Percentiles rank a stretch among this genome's conserved stretches.
phyloP scores from a whole-genome alignment of 37 sponge, comb jelly and placozoan genomes.

The Geodia barretti region DNA sequence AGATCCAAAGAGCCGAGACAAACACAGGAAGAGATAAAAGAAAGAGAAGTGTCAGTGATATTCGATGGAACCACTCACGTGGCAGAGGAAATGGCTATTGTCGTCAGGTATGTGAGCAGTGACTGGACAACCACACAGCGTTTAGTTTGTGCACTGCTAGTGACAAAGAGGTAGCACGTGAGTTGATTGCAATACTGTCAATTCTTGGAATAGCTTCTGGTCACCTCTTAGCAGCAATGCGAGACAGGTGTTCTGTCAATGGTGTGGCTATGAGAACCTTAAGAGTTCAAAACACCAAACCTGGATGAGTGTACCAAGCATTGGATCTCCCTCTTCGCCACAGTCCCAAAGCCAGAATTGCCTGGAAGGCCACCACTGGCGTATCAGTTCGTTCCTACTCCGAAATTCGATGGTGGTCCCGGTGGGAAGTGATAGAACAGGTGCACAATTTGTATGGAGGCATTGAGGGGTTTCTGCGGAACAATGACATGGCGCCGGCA shows the following conservation, averaged over 20 bases:
- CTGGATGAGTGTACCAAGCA: neutral
- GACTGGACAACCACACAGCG: slow-evolving; percentile 20
- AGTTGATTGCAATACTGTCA: slow-evolving; percentile 15
- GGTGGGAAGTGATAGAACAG: slow-evolving; percentile 12
- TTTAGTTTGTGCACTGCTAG: neutral
- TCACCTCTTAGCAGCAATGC: slow-evolving; percentile 20
- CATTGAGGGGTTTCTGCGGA: neutral
- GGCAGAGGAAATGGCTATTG: slow-evolving; percentile 22
- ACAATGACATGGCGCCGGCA: neutral
- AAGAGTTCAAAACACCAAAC: neutral
- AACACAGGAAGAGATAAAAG: slow-evolving; percentile 12
- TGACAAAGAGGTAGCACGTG: slow-evolving; percentile 29
- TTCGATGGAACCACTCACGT: slow-evolving; percentile 23
- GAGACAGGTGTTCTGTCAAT: slow-evolving; percentile 10
- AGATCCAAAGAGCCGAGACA: slow-evolving; percentile 11
- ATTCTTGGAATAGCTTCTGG: neutral
- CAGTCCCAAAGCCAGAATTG: slow-evolving; percentile 4
- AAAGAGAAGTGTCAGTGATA: slow-evolving; percentile 28
- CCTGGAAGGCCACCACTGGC: slow-evolving; percentile 6
- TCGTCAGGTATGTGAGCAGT: slow-evolving; percentile 9
- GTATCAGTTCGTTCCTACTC: neutral
- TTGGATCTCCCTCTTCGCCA: neutral
- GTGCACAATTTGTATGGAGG: slow-evolving; percentile 11
- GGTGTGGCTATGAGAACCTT: slow-evolving; percentile 10
- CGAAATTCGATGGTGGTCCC: slow-evolving; percentile 21